phyloP scores from a whole-genome alignment of 2,888 invertebrate species.

The Euclidia mi region DNA sequence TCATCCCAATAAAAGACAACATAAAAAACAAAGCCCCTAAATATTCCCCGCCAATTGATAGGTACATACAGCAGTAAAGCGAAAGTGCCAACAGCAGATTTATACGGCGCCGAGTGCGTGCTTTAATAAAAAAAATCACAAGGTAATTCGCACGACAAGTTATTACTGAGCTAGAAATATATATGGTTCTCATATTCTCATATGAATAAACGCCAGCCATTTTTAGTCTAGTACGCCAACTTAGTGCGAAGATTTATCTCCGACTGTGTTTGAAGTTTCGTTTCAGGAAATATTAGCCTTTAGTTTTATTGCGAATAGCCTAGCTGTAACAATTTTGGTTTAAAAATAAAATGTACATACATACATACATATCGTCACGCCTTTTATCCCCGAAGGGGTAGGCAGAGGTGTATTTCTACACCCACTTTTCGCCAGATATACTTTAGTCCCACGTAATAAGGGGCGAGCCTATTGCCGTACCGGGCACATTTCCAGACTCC shows the following conservation, averaged over 20 bases:
- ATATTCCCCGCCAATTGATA: slow-evolving; percentile 82
- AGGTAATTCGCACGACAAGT: slow-evolving; percentile 87
- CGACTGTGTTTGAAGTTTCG: slow-evolving; percentile 53
- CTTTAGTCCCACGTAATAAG: too few relatives aligned
- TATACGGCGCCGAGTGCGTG: slow-evolving; percentile 87
- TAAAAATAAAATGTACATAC: neutral
- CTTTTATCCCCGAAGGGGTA: too few relatives aligned
- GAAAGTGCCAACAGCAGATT: slow-evolving; percentile 84
- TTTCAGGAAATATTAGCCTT: slow-evolving; percentile 40
- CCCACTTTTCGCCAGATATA: too few relatives aligned
- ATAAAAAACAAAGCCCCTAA: slow-evolving; percentile 76
- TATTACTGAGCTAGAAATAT: slow-evolving; percentile 82
- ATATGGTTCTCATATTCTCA: slow-evolving; percentile 77
- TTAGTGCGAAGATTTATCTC: slow-evolving; percentile 61
- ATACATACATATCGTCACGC: too few relatives aligned
- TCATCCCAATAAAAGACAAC: slow-evolving; percentile 74
- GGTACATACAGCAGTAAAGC: slow-evolving; percentile 80
- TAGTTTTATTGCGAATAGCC: slow-evolving; percentile 8
- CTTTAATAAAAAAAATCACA: slow-evolving; percentile 86
- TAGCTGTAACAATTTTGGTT: neutral
- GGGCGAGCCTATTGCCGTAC: too few relatives aligned
- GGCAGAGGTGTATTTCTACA: too few relatives aligned
- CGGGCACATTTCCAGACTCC: too few relatives aligned
- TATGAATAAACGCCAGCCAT: slow-evolving; percentile 77
- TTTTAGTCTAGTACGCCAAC: slow-evolving; percentile 73